A percentile compares a stretch with the other conserved stretches of the same genome.
Conservation (phyloP, 2,113 vertebrate species). For the Nannospalax galili region DNA sequence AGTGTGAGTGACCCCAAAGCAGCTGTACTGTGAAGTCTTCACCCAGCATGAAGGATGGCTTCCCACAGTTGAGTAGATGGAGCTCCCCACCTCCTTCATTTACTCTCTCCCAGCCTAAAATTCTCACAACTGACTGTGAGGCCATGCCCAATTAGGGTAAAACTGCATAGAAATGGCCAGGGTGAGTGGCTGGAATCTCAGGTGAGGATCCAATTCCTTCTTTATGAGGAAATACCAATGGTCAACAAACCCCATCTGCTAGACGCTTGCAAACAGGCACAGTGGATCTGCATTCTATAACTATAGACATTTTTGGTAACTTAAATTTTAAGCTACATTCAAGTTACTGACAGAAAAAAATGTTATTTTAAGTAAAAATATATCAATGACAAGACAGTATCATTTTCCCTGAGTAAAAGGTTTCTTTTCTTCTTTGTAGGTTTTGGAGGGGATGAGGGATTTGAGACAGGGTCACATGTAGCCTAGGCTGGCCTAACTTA, state of each 20-base stretch:
- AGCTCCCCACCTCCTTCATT: background rate
- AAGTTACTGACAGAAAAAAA: background rate
- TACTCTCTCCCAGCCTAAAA: background rate
- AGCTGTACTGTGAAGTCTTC: background rate
- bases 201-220: background rate
- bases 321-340: background rate
- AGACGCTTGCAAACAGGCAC: background rate
- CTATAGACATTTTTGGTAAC: background rate
- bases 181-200: background rate
- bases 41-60: background rate
- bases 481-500: background rate
- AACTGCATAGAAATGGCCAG: background rate
- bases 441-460: background rate
- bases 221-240: background rate
- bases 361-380: background rate
- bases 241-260: background rate
- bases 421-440: background rate
- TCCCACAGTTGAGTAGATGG: background rate
- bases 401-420: background rate
- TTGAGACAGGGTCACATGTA: background rate
- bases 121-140: background rate
- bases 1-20: background rate
- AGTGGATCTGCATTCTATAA: background rate
- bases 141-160: background rate
- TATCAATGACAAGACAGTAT: constrained; percentile 21